These are phyloP conservation scores for Acipenser transmontanus DNA, from an alignment of 2,797 vertebrate species.

Conservation along the genomic window DNA sequence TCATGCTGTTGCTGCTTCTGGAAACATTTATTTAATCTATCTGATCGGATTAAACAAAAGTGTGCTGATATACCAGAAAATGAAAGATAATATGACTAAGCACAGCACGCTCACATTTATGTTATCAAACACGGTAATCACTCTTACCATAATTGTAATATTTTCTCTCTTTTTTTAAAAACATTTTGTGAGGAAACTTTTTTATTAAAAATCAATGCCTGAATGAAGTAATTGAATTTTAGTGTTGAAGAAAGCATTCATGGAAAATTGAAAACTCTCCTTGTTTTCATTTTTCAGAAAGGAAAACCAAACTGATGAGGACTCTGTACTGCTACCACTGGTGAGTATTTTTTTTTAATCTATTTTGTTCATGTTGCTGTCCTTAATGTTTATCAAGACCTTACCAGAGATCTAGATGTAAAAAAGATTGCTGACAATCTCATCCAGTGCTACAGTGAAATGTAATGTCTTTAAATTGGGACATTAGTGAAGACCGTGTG, in stretches of 20 bases:
- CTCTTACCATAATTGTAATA: too few species aligned
- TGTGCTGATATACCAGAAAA: neutral
- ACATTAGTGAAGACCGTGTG: too few species aligned
- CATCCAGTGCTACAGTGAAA: too few species aligned
- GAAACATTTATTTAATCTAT: neutral
- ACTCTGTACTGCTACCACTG: conserved; percentile 39
- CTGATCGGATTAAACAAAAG: neutral
- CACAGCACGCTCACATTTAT: too few species aligned
- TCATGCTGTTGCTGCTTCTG: neutral
- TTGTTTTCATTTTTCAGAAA: conserved; percentile 43
- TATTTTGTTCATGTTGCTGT: too few species aligned
- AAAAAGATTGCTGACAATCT: too few species aligned
- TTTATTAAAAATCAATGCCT: neutral
- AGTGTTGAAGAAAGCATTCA: neutral
- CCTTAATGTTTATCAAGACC: too few species aligned
- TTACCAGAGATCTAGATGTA: too few species aligned
- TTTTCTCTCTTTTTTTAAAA: too few species aligned
- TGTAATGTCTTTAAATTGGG: too few species aligned
- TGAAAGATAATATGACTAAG: neutral
- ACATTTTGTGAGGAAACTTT: too few species aligned
- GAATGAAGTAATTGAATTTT: neutral
- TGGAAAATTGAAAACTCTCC: conserved; percentile 6
- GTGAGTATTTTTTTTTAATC: conserved; percentile 34
- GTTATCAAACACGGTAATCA: too few species aligned
- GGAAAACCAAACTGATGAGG: conserved; percentile 46